These are phyloP conservation scores for Archilochus colubris DNA, from an alignment of 2,113 vertebrate genomes.

Conservation along the genomic window DNA sequence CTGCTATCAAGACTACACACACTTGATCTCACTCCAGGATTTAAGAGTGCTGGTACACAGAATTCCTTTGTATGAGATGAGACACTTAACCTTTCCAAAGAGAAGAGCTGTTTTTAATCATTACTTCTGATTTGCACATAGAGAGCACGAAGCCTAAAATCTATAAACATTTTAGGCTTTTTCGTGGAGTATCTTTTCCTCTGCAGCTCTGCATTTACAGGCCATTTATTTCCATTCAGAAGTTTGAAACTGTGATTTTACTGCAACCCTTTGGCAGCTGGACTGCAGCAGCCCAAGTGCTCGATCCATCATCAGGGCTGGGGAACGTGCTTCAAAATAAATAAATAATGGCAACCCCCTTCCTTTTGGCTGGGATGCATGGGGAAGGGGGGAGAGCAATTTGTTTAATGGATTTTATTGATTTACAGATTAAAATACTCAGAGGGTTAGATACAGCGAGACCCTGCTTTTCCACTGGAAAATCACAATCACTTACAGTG, in stretches of 20 bases:
- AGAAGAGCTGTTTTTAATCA: constrained; percentile 54
- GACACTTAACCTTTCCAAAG: constrained; percentile 64
- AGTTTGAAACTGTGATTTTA: constrained; percentile 14
- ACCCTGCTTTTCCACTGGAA: constrained; percentile 43
- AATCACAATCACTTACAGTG: constrained; percentile 69
- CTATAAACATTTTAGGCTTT: neutral
- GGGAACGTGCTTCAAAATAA: neutral
- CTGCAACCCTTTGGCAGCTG: neutral
- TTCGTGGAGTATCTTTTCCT: neutral
- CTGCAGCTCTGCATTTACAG: neutral
- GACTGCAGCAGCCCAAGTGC: neutral
- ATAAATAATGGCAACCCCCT: constrained; percentile 14
- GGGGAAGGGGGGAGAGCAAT: constrained; percentile 52
- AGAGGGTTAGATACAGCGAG: constrained; percentile 22
- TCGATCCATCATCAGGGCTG: constrained; percentile 38
- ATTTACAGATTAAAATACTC: constrained; percentile 70
- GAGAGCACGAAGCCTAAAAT: neutral
- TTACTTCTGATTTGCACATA: constrained; percentile 31
- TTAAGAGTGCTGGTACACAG: constrained; percentile 47
- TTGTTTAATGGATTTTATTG: constrained; percentile 77
- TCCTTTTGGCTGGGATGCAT: neutral
- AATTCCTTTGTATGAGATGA: constrained; percentile 58
- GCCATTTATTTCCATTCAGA: constrained; percentile 26
- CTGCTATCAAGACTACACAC: constrained; percentile 41
- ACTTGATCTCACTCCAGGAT: constrained; percentile 66